A percentile compares a stretch with the other conserved stretches of the same genome.
Evolutionary conservation across 2,113 vertebrate genomes (phyloP).

Genomic region (Marcusenius ussheri): DNA sequence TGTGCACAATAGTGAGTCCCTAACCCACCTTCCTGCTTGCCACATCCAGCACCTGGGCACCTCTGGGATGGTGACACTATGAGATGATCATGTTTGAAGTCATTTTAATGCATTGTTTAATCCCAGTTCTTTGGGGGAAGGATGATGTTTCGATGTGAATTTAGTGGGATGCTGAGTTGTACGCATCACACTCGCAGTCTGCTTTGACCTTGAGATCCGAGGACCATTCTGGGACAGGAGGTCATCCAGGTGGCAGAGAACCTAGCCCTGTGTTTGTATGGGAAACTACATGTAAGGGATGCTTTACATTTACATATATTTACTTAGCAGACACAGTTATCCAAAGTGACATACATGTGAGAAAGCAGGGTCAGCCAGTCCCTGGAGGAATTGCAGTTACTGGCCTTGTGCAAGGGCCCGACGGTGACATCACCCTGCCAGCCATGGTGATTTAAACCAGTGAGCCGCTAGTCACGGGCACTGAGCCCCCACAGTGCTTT

Average conservation of each 20-base stretch:
- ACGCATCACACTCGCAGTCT: neutral
- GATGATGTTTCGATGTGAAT: neutral
- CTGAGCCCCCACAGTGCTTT: neutral
- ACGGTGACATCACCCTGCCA: neutral
- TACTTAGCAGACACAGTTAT: neutral
- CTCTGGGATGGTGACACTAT: neutral
- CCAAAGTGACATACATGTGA: neutral
- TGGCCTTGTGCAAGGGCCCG: neutral
- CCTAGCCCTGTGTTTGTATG: neutral
- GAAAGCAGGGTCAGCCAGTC: neutral
- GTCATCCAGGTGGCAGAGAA: neutral
- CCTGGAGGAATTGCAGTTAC: neutral
- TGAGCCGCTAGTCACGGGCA: neutral
- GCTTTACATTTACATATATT: neutral
- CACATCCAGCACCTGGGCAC: neutral
- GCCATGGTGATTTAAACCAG: neutral
- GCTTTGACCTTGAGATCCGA: neutral
- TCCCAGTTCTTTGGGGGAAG: neutral
- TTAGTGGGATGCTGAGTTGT: neutral
- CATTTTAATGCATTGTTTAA: neutral
- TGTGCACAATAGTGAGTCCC: conserved; percentile 77
- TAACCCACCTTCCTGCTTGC: neutral
- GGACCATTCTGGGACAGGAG: neutral
- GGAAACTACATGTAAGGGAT: neutral
- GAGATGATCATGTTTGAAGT: neutral